Conservation (phyloP, 2,113 vertebrate genomes). For the Petaurus breviceps region DNA sequence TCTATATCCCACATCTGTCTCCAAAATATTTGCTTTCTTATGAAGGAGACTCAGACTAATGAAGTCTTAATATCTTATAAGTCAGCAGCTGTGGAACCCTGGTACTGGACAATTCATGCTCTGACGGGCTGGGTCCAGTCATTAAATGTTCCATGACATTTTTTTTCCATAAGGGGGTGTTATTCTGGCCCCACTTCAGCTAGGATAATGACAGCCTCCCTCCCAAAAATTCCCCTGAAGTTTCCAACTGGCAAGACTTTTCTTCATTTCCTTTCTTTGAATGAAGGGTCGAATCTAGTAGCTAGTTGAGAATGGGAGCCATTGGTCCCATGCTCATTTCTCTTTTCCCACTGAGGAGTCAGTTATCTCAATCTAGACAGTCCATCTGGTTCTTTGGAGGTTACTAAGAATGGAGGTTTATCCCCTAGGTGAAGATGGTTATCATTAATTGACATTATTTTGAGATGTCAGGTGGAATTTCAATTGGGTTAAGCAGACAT, state of each 20-base stretch:
- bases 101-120: conserved; percentile 18
- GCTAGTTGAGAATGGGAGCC: neutral
- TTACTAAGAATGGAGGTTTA: neutral
- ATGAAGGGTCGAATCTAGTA: conserved; percentile 18
- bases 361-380: neutral
- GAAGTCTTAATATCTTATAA: neutral
- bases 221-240: conserved; percentile 71
- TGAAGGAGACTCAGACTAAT: conserved; percentile 37
- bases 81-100: conserved; percentile 2
- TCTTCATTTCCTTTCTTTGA: conserved; percentile 64
- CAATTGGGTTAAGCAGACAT: neutral
- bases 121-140: conserved; percentile 20
- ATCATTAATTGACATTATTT: neutral
- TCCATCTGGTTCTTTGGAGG: neutral
- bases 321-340: neutral
- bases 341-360: neutral
- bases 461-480: neutral
- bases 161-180: conserved; percentile 44
- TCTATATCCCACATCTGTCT: neutral
- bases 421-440: neutral
- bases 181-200: conserved; percentile 66
- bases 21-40: conserved; percentile 37
- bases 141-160: conserved; percentile 69
- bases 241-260: conserved; percentile 67
- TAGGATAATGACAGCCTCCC: conserved; percentile 59